phyloP scores from a whole-genome alignment of 2,888 invertebrate genomes.

The Tinea trinotella region DNA sequence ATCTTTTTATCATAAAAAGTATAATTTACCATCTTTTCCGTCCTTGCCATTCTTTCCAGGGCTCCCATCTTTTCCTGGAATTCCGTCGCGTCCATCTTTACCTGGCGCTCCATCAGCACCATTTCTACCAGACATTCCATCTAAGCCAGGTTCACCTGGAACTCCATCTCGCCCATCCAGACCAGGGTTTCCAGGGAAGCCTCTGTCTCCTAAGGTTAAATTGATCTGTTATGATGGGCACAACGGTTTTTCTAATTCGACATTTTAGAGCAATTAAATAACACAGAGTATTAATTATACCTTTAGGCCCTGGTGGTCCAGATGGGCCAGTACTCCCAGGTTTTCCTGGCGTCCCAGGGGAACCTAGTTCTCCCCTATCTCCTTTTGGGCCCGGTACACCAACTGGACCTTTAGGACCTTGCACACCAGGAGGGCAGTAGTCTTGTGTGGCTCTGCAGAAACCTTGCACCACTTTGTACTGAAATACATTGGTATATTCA shows the following conservation, averaged over 20 bases:
- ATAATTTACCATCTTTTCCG: constrained; percentile 51
- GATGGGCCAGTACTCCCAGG: constrained; percentile 76
- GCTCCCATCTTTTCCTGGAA: constrained; percentile 76
- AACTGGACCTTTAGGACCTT: constrained; percentile 74
- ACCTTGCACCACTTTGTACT: constrained; percentile 87
- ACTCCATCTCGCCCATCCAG: constrained; percentile 91
- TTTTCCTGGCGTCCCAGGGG: constrained; percentile 80
- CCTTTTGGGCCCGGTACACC: constrained; percentile 76
- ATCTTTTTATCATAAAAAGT: too few relatives aligned
- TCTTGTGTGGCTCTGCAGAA: constrained; percentile 88
- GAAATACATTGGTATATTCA: too few relatives aligned
- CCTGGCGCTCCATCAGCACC: constrained; percentile 88
- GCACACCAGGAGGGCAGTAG: constrained; percentile 81
- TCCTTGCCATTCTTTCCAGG: constrained; percentile 76
- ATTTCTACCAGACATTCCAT: constrained; percentile 88
- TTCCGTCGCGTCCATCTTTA: constrained; percentile 80
- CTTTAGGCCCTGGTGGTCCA: constrained; percentile 75
- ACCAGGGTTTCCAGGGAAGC: constrained; percentile 79
- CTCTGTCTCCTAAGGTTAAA: constrained; percentile 73
- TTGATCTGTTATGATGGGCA: neutral
- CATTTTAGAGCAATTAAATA: neutral
- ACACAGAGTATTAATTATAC: constrained; percentile 33
- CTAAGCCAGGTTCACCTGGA: constrained; percentile 91
- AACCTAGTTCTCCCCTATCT: constrained; percentile 77
- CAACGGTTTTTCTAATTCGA: neutral